Conservation (phyloP, 2,888 invertebrate species). For the Lumbricus terrestris region DNA sequence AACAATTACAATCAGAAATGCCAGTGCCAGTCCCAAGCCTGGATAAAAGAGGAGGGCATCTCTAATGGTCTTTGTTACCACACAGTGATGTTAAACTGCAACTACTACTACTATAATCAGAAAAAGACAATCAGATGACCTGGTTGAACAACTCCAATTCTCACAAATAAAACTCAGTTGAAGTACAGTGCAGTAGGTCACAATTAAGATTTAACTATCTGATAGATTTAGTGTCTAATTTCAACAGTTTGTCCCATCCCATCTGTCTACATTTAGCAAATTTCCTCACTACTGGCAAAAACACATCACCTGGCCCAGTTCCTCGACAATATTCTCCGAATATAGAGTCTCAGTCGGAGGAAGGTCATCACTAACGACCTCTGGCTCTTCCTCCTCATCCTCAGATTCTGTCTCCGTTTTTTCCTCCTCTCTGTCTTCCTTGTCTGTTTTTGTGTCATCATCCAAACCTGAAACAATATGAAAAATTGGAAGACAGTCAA, state of each 20-base stretch:
- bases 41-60: too few species aligned
- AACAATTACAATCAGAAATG: too few species aligned
- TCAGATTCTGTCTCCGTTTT: conserved; percentile 64
- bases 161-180: too few species aligned
- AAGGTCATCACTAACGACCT: conserved; percentile 55
- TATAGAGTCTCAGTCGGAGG: conserved; percentile 67
- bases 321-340: conserved; percentile 65
- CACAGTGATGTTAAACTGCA: too few species aligned
- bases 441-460: conserved; percentile 62
- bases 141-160: too few species aligned
- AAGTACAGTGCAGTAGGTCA: too few species aligned
- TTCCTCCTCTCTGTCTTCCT: conserved; percentile 35
- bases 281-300: neutral
- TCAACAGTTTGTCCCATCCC: neutral
- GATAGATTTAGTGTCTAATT: too few species aligned
- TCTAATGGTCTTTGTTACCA: too few species aligned
- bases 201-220: too few species aligned
- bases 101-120: too few species aligned
- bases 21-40: too few species aligned
- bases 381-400: conserved; percentile 60
- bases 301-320: conserved; percentile 56
- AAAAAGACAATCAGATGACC: too few species aligned
- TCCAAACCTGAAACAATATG: conserved; percentile 66
- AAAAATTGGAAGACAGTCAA: conserved; percentile 51
- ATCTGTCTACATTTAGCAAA: neutral